Percentiles rank a stretch among this genome's conserved stretches.
Conservation (phyloP, 2,797 vertebrate genomes). For the Fratercula arctica region DNA sequence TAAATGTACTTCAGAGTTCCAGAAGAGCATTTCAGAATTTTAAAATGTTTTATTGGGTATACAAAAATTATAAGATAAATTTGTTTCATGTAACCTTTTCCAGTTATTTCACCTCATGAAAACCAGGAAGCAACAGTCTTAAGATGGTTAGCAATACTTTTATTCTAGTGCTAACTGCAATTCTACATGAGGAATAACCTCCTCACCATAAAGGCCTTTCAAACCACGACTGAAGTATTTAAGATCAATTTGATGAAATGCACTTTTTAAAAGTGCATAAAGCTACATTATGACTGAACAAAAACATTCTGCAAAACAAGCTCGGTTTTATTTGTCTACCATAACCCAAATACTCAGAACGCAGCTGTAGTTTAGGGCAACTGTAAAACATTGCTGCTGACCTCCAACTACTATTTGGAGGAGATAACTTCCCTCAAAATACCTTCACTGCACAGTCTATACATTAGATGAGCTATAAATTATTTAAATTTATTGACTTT, state of each 20-base stretch:
- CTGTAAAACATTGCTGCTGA: conserved; percentile 2
- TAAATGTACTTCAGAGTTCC: background rate
- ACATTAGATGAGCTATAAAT: conserved; percentile 21
- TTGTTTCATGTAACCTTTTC: background rate
- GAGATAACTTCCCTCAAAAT: background rate
- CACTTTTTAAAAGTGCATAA: background rate
- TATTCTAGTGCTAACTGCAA: background rate
- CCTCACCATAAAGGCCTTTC: background rate
- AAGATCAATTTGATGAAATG: background rate
- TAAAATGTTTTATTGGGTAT: background rate
- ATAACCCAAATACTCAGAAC: background rate
- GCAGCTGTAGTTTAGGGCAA: background rate
- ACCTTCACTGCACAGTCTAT: background rate
- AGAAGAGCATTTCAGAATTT: background rate
- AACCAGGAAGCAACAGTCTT: background rate
- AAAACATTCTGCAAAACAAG: background rate
- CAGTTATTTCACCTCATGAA: background rate
- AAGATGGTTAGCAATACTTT: background rate
- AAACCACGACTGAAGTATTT: background rate
- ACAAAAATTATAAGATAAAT: background rate
- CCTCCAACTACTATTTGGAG: conserved; percentile 5
- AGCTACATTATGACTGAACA: background rate
- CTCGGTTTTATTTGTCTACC: background rate
- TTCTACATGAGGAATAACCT: background rate
- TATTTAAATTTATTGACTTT: conserved; percentile 59